Evolutionary conservation across 2,888 invertebrate species (phyloP).

Genomic region (Emmelina monodactyla): DNA sequence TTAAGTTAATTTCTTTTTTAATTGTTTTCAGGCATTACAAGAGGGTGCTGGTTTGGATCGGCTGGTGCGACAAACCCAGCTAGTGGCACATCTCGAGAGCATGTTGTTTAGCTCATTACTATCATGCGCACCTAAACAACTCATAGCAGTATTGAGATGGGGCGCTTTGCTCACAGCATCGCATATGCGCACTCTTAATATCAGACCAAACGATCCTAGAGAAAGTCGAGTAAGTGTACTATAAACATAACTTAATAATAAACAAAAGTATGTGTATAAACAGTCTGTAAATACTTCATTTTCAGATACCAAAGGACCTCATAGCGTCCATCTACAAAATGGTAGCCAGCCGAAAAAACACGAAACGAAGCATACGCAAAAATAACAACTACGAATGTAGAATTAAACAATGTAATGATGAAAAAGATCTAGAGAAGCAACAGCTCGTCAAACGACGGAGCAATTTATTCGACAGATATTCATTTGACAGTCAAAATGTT

Average conservation of each 20-base stretch:
- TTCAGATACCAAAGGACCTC: slow-evolving; percentile 75
- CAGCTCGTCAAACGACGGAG: slow-evolving; percentile 48
- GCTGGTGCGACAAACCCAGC: slow-evolving; percentile 80
- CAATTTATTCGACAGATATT: slow-evolving; percentile 49
- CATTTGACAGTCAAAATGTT: slow-evolving; percentile 46
- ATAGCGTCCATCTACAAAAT: slow-evolving; percentile 77
- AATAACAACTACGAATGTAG: slow-evolving; percentile 54
- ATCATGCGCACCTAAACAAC: slow-evolving; percentile 69
- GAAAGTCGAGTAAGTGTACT: slow-evolving; percentile 68
- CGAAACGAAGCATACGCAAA: slow-evolving; percentile 53
- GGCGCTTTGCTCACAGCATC: slow-evolving; percentile 80
- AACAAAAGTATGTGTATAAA: background rate
- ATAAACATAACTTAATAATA: too few relatives aligned
- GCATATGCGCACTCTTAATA: slow-evolving; percentile 75
- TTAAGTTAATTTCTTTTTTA: too few relatives aligned
- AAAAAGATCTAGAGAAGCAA: slow-evolving; percentile 32
- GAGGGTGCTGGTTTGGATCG: slow-evolving; percentile 82
- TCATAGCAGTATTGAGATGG: slow-evolving; percentile 72
- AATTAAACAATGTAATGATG: slow-evolving; percentile 33
- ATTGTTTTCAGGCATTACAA: slow-evolving; percentile 75
- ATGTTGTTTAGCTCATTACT: slow-evolving; percentile 81
- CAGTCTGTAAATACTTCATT: too few relatives aligned
- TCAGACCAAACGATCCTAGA: slow-evolving; percentile 83
- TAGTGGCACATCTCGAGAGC: slow-evolving; percentile 83
- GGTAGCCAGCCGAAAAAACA: slow-evolving; percentile 73